Evolutionary conservation across 2,797 vertebrate genomes (phyloP).

Genomic region (Hydrophis major): DNA sequence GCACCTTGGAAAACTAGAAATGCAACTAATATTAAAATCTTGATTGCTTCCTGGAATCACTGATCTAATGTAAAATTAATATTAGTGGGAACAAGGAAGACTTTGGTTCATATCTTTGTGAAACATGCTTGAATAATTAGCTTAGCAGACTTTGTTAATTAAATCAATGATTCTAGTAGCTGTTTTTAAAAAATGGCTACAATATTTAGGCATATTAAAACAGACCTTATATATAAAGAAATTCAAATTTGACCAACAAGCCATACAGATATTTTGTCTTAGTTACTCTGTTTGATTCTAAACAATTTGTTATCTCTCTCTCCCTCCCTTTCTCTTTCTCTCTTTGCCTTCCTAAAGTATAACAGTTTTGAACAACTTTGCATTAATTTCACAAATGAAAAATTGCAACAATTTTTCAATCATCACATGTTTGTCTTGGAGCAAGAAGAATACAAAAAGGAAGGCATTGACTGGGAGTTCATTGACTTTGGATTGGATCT

Average conservation of each 20-base stretch:
- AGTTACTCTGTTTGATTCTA: conserved; percentile 5
- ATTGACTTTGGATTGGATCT: conserved; percentile 73
- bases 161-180: not conserved
- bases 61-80: not conserved
- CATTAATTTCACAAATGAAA: conserved; percentile 78
- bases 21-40: not conserved
- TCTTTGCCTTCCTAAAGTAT: conserved; percentile 32
- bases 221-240: not conserved
- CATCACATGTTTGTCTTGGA: conserved; percentile 74
- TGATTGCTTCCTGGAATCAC: not conserved
- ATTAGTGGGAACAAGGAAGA: not conserved
- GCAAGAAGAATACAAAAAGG: conserved; percentile 75
- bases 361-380: conserved; percentile 77
- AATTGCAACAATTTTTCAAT: conserved; percentile 77
- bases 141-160: not conserved
- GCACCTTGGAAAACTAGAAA: not conserved
- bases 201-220: not conserved
- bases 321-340: conserved; percentile 23
- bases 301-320: not conserved
- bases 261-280: not conserved
- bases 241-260: not conserved
- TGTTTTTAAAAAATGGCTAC: not conserved
- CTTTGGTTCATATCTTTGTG: not conserved
- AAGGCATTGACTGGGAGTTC: conserved; percentile 70
- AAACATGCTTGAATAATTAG: not conserved